Evolutionary conservation across 2,113 vertebrate genomes (phyloP).

Genomic region (Chloropsis hardwickii): DNA sequence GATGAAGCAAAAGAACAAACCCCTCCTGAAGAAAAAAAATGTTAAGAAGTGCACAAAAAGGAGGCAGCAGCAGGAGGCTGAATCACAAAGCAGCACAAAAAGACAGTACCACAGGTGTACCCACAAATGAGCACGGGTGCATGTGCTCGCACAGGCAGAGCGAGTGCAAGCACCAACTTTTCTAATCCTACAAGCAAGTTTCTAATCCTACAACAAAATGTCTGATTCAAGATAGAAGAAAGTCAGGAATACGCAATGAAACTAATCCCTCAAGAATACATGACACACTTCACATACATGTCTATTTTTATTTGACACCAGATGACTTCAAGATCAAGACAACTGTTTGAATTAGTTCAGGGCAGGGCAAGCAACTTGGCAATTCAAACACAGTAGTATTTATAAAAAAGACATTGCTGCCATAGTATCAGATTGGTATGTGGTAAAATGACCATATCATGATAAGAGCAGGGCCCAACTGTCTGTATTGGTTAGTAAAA

Average conservation of each 20-base stretch:
- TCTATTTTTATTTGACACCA: background rate
- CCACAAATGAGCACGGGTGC: accelerated
- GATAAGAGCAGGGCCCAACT: background rate
- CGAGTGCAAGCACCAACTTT: no score
- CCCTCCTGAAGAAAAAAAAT: background rate
- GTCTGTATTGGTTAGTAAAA: background rate
- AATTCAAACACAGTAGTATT: background rate
- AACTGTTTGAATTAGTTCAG: background rate
- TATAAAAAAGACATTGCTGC: background rate
- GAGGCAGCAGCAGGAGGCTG: background rate
- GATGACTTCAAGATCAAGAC: background rate
- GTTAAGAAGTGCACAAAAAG: background rate
- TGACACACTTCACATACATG: background rate
- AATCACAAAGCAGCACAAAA: background rate
- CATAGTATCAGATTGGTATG: background rate
- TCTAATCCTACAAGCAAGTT: no score
- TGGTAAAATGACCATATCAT: background rate
- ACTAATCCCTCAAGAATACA: background rate
- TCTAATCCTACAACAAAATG: background rate
- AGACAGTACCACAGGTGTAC: background rate
- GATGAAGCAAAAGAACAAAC: background rate
- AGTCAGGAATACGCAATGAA: background rate
- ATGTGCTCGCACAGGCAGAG: background rate
- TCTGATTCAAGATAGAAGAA: background rate
- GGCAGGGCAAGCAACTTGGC: background rate